Percentiles rank a stretch among this genome's conserved stretches.
Conservation (phyloP, 2,888 invertebrate genomes). For the Acanthoscelides obtectus region DNA sequence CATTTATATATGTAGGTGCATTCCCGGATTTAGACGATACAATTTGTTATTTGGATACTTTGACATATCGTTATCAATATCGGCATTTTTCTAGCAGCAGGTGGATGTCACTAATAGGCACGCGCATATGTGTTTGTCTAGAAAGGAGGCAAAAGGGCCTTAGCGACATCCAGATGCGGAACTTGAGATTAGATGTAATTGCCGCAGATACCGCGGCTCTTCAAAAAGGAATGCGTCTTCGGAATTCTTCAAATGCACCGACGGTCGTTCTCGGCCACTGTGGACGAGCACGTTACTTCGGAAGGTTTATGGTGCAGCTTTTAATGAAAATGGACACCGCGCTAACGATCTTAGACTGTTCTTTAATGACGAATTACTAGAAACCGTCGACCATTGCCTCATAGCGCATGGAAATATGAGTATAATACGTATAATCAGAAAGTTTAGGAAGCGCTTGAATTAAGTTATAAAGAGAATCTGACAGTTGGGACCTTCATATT, state of each 20-base stretch:
- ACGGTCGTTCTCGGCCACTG: not conserved
- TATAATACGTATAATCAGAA: too few species aligned
- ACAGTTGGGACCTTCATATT: too few species aligned
- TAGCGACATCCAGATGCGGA: not conserved
- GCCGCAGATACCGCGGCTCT: not conserved
- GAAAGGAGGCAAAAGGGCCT: not conserved
- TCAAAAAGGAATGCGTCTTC: not conserved
- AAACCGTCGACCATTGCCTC: not conserved
- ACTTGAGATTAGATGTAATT: not conserved
- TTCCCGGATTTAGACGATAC: too few species aligned
- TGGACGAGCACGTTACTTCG: not conserved
- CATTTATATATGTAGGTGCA: too few species aligned
- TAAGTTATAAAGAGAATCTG: too few species aligned
- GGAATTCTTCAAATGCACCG: not conserved
- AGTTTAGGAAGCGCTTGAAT: too few species aligned
- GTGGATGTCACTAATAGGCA: conserved; percentile 20
- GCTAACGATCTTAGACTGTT: not conserved
- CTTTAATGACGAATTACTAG: not conserved
- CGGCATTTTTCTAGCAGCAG: conserved; percentile 11
- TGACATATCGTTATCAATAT: not conserved
- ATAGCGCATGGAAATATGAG: too few species aligned
- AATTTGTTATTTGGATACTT: not conserved
- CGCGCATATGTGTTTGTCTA: not conserved
- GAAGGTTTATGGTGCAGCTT: not conserved
- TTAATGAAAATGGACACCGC: not conserved